These are phyloP conservation scores for Porites rus DNA, from an alignment of 92 coral and sea anemone genomes.

Conservation along the genomic window DNA sequence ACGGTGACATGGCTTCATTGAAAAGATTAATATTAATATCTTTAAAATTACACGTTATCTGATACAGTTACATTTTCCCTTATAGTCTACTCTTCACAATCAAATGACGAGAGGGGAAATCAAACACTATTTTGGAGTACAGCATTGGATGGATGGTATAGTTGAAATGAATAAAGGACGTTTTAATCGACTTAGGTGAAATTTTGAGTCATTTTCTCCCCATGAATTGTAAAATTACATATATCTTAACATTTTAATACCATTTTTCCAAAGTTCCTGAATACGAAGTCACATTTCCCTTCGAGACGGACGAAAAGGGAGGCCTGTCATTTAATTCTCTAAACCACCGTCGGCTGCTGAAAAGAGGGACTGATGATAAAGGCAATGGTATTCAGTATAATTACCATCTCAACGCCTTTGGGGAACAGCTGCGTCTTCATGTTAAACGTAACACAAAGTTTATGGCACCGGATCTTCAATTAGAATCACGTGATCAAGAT, in stretches of 20 bases:
- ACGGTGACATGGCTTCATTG: not conserved
- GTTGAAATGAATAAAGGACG: too few species aligned
- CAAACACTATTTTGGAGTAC: constrained; percentile 54
- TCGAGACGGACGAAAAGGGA: constrained; percentile 56
- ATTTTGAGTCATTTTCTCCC: too few species aligned
- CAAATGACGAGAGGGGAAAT: constrained; percentile 64
- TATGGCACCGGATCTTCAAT: constrained; percentile 64
- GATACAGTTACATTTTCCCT: not conserved
- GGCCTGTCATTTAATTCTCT: constrained; percentile 42
- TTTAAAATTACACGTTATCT: not conserved
- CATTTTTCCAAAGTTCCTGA: constrained; percentile 73
- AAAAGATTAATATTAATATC: too few species aligned
- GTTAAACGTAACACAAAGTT: constrained; percentile 56
- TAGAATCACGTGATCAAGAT: constrained; percentile 65
- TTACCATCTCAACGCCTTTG: constrained; percentile 74
- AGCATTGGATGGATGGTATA: constrained; percentile 54
- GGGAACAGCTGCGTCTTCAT: constrained; percentile 65
- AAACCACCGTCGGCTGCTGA: constrained; percentile 14
- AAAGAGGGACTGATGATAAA: constrained; percentile 29
- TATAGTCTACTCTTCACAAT: constrained; percentile 46
- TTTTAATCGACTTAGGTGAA: too few species aligned
- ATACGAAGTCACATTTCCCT: constrained; percentile 77
- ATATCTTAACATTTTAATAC: too few species aligned
- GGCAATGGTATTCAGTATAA: constrained; percentile 16
- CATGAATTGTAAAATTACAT: too few species aligned